Evolutionary conservation across 2,888 invertebrate genomes (phyloP), one percentile per base, ranked within the genome.

Genomic region (Phanerotoma sp.): DNA sequence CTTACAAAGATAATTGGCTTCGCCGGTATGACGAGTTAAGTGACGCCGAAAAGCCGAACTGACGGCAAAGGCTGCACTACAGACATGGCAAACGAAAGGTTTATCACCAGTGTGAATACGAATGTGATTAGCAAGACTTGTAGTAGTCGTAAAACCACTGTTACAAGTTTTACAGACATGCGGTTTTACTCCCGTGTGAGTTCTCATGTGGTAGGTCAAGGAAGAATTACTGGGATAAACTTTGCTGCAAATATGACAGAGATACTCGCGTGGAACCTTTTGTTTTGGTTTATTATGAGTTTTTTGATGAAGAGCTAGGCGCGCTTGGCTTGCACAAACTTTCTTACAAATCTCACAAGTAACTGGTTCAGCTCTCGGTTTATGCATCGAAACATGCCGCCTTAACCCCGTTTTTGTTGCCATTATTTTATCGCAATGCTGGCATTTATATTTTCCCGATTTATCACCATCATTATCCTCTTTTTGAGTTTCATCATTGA

Each of bases 151-250:
- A 42, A 77, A 77, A 30, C 75, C 75, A 54, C 75, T 77, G 50
- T 77, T 77, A 32, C 77, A 77, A 5, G 68, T 77, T 61, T 76
- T 77, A 54, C 77, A 77, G 28, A 77, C 75, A 16, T 77, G 77
- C 3, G 77, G 77, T 42, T 77, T 77, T 0, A 77, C 68, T 4
- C 77, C 77, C 3, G 76, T 73, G 48, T 77, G 77, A 20, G 77
- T 77, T 41, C 77, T 71, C 77, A 77, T 77, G 54, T 77, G 77
- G 62, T 77, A 77, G 3, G 77, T 77, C 10, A 77, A 60, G 0
- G 77, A 77, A 2, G 77, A 77, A 58, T 77, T 77, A 54, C 77
- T 77, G 6, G 77, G 77, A 46, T 77, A 77, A 3, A 77, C 77
- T 61, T 77, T 77, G 58, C 76, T 77, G 59, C 77, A 77, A 15